Evolutionary conservation across 1,140 invertebrate genomes (phyloP), one percentile per base, ranked within the genome.

Genomic region (Drosophila lacteicornis): DNA sequence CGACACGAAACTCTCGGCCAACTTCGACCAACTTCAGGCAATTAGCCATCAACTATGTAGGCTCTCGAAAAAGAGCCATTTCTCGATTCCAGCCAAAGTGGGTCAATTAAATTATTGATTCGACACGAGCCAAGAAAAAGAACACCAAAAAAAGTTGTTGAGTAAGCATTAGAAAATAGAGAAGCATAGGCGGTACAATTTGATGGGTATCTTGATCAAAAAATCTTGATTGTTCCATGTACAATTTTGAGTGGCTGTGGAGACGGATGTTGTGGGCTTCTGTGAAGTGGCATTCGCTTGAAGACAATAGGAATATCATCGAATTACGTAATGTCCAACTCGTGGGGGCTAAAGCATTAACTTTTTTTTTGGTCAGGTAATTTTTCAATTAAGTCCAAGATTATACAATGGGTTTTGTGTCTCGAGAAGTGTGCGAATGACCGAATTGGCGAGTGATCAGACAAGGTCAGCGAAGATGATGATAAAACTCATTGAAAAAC

Each of bases 61-160:
- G 42, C 45, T 40, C 67, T 71, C 38, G 27, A 51, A 49, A 43
- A 42, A n/a, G n/a, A 49, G 27, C 56, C 49, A 69, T 49, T 69
- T 50, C 50, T 38, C 45, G 69, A 65, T 42, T 75, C 17, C 33
- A 19, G 6, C 11, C 17, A 59, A 78, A 78, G 74, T 78, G 65
- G 75, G 75, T 78, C 75, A 78, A 78, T 78, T 69, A 77, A 62
- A 69, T 78, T 78, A 78, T 77, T 69, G 74, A 78, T 78, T 78
- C 56, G 40, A 33, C 71, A 51, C 50, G 33, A 49, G 74, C 15
- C 30, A 25, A 36, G 19, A 74, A 53, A 17, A 17, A 15, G 27
- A 67, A 50, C 61, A 43, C 15, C 36, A 30, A 42, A 17, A 36
- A 45, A 36, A 56, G 9, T 17, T 11, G 17, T 8, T 2, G 4